Evolutionary conservation across 2,797 vertebrate species (phyloP).

Genomic region (Coreius guichenoti): DNA sequence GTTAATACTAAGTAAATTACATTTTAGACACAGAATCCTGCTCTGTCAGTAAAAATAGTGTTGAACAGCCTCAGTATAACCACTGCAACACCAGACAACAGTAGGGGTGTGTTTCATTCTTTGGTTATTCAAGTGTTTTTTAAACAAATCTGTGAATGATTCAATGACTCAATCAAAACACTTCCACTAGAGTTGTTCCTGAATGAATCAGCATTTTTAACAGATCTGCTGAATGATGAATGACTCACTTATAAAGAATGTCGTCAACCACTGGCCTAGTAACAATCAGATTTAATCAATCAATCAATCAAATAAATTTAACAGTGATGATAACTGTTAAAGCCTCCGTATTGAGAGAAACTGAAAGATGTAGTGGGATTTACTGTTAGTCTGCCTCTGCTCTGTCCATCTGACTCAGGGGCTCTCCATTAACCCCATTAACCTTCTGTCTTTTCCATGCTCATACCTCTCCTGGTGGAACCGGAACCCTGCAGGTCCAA

Average conservation of each 20-base stretch:
- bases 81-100: background rate
- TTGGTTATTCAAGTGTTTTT: background rate
- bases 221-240: background rate
- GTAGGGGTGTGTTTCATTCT: background rate
- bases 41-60: background rate
- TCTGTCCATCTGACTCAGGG: conserved; percentile 30
- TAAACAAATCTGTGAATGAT: background rate
- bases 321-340: background rate
- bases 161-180: background rate
- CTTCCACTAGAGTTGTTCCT: background rate
- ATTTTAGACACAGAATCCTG: background rate
- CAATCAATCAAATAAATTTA: background rate
- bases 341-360: background rate
- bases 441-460: conserved; percentile 50
- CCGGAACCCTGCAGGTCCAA: conserved; percentile 39
- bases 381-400: conserved; percentile 15
- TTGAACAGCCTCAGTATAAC: background rate
- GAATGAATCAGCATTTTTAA: background rate
- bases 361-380: background rate
- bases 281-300: background rate
- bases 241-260: background rate
- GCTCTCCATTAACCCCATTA: conserved; percentile 66
- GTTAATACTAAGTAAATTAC: background rate
- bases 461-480: conserved; percentile 38
- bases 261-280: background rate